A percentile compares a stretch with the other conserved stretches of the same genome.
Conservation (phyloP, 2,888 invertebrate genomes). For the Artemia sinica region DNA sequence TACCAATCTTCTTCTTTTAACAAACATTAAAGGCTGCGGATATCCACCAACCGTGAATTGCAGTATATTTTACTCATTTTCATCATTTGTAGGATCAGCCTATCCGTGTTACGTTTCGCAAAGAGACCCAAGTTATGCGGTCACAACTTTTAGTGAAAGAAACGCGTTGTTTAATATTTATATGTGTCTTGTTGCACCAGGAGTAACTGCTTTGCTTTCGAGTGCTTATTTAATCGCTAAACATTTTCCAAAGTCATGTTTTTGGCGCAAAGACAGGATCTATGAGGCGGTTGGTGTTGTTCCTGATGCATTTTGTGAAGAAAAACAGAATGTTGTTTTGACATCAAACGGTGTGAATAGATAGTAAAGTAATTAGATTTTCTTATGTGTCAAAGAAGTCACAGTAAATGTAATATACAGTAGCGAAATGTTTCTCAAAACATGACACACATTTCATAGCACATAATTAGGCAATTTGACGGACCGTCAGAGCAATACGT, state of each 20-base stretch:
- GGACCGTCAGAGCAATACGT: too few relatives aligned
- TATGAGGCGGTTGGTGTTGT: not conserved
- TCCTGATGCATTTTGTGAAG: not conserved
- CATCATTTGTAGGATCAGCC: not conserved
- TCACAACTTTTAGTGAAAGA: not conserved
- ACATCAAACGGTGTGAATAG: too few relatives aligned
- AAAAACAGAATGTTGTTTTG: not conserved
- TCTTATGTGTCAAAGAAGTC: too few relatives aligned
- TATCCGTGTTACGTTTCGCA: constrained; percentile 6
- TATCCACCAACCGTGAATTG: not conserved
- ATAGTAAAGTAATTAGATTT: too few relatives aligned
- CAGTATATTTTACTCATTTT: not conserved
- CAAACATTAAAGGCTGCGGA: not conserved
- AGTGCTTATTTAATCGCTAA: not conserved
- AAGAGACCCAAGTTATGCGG: not conserved
- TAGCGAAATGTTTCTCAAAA: too few relatives aligned
- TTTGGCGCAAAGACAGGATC: not conserved
- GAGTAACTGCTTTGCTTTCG: not conserved
- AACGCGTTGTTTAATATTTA: not conserved
- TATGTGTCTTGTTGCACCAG: not conserved
- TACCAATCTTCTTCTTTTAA: not conserved
- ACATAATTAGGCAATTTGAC: too few relatives aligned
- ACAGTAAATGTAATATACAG: too few relatives aligned
- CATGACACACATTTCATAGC: too few relatives aligned
- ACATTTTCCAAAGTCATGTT: not conserved